Percentiles rank a stretch among this genome's conserved stretches.
phyloP scores from a whole-genome alignment of 2,888 invertebrate species.

The Gisinianus flammeolus region DNA sequence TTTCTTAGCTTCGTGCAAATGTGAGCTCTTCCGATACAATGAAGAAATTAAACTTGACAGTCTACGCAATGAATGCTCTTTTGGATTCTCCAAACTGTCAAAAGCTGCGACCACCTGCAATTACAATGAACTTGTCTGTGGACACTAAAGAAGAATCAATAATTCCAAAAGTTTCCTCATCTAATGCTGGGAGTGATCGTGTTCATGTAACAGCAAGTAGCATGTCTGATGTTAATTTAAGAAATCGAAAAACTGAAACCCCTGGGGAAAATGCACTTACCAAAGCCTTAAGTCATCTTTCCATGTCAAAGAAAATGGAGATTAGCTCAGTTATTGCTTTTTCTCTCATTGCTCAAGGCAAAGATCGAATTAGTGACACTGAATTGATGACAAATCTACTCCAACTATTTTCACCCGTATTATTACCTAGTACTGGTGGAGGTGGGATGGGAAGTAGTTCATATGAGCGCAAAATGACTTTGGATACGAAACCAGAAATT shows the following conservation, averaged over 20 bases:
- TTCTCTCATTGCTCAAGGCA: constrained; percentile 42
- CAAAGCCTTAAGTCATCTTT: constrained; percentile 32
- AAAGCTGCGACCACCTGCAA: constrained; percentile 41
- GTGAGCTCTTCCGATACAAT: constrained; percentile 45
- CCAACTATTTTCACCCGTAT: constrained; percentile 42
- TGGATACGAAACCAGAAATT: not conserved
- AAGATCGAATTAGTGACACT: constrained; percentile 41
- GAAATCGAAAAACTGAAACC: not conserved
- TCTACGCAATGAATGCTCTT: constrained; percentile 48
- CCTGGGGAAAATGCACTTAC: constrained; percentile 10
- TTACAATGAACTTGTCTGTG: not conserved
- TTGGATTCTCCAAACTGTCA: constrained; percentile 54
- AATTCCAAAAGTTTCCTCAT: not conserved
- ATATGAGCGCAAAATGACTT: not conserved
- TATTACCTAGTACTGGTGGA: not conserved
- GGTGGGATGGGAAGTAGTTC: not conserved
- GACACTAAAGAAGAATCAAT: not conserved
- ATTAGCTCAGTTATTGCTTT: constrained; percentile 42
- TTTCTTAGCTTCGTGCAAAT: constrained; percentile 50
- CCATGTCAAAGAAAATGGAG: constrained; percentile 34
- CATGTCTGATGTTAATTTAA: not conserved
- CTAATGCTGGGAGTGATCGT: not conserved
- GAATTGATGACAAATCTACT: constrained; percentile 43
- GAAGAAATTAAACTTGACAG: constrained; percentile 49
- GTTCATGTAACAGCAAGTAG: not conserved